These are phyloP conservation scores for Drosophila miranda DNA, from an alignment of 1,140 invertebrate genomes.

Conservation along the genomic window DNA sequence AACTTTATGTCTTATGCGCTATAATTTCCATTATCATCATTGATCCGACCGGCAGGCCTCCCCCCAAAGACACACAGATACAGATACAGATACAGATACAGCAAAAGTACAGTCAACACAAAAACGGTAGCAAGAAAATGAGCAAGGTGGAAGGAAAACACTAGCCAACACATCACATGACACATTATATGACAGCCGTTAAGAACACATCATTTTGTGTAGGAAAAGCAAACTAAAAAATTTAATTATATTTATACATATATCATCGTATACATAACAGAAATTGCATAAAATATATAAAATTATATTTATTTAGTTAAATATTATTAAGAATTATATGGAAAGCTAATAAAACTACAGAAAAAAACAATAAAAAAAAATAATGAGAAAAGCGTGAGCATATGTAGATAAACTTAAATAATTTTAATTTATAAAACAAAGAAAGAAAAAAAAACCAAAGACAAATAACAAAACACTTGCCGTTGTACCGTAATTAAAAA, in stretches of 20 bases:
- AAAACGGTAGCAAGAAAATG: slow-evolving; percentile 43
- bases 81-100: not conserved
- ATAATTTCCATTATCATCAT: slow-evolving; percentile 17
- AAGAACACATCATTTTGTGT: slow-evolving; percentile 59
- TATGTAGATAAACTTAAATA: slow-evolving; percentile 74
- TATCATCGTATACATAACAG: slow-evolving; percentile 35
- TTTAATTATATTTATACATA: slow-evolving; percentile 33
- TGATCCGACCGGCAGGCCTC: too few species aligned
- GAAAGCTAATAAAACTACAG: slow-evolving; percentile 37
- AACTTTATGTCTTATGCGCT: slow-evolving; percentile 27
- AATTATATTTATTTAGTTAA: slow-evolving; percentile 69
- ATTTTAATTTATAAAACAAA: slow-evolving; percentile 62
- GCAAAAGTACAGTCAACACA: slow-evolving; percentile 58
- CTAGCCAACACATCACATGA: slow-evolving; percentile 50
- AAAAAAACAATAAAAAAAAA: slow-evolving; percentile 18
- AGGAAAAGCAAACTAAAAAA: slow-evolving; percentile 19
- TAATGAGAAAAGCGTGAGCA: slow-evolving; percentile 55
- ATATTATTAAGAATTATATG: slow-evolving; percentile 71
- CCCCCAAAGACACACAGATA: slow-evolving; percentile 14
- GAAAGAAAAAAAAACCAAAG: slow-evolving; percentile 9
- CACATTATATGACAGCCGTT: slow-evolving; percentile 16
- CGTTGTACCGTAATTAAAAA: slow-evolving; percentile 51
- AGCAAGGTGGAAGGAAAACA: slow-evolving; percentile 41
- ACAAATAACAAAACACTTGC: slow-evolving; percentile 53
- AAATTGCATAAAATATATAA: slow-evolving; percentile 52